These are phyloP conservation scores for Trichosurus vulpecula DNA, from an alignment of 2,797 vertebrate species.

Conservation along the genomic window DNA sequence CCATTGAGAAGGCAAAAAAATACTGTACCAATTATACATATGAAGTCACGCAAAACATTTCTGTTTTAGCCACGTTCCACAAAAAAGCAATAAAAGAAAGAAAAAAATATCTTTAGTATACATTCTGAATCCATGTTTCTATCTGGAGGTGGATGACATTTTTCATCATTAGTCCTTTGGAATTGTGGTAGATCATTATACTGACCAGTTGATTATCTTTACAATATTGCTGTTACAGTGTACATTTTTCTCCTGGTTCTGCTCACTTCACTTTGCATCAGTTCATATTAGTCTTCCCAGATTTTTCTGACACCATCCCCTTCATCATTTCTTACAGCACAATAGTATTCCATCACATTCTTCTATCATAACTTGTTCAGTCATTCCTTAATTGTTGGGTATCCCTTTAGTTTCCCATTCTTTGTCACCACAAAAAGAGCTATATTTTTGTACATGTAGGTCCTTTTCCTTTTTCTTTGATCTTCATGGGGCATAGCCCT, in stretches of 20 bases:
- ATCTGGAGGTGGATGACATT: neutral
- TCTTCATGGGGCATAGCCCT: neutral
- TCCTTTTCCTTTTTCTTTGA: neutral
- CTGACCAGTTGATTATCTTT: neutral
- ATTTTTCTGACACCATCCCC: neutral
- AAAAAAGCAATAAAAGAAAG: neutral
- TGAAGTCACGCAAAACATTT: neutral
- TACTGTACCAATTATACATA: neutral
- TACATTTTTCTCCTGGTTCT: neutral
- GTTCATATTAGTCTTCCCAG: neutral
- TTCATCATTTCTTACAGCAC: neutral
- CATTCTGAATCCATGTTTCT: neutral
- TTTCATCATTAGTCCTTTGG: neutral
- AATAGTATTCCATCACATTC: neutral
- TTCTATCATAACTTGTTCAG: neutral
- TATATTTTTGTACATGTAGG: neutral
- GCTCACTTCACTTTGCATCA: neutral
- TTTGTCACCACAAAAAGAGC: neutral
- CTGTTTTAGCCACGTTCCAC: neutral
- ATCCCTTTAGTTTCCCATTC: neutral
- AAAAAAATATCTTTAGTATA: neutral
- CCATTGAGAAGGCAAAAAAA: neutral
- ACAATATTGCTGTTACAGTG: neutral
- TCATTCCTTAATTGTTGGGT: neutral
- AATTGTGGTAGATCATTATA: neutral